Conservation (phyloP, 30 jellyfish, hydroid and myxozoan species). For the Hydra vulgaris region DNA sequence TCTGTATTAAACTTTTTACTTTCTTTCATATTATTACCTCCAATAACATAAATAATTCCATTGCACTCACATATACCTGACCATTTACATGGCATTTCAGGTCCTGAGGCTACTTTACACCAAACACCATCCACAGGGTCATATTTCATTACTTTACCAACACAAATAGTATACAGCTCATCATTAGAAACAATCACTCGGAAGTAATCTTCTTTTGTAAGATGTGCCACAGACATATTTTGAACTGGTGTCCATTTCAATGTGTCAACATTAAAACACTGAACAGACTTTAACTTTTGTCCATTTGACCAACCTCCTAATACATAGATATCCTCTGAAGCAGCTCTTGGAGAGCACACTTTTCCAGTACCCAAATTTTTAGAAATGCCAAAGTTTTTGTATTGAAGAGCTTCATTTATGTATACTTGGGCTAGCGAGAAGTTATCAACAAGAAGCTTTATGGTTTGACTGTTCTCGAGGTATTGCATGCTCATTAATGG, state of each 20-base stretch:
- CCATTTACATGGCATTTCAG: constrained; percentile 96
- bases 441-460: constrained; percentile 50
- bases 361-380: constrained; percentile 10
- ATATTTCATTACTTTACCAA: constrained; percentile 52
- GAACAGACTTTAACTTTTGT: constrained; percentile 86
- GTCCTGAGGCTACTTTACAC: constrained; percentile 79
- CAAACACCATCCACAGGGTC: constrained; percentile 78
- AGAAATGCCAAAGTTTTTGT: constrained; percentile 11
- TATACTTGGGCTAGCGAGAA: constrained; percentile 40
- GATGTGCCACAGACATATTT: constrained; percentile 72
- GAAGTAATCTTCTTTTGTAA: constrained; percentile 66
- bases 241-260: constrained; percentile 75
- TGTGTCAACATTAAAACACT: constrained; percentile 82
- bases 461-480: constrained; percentile 51
- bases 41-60: constrained; percentile 63
- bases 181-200: constrained; percentile 85
- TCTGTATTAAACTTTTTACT: constrained; percentile 69
- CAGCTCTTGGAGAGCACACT: constrained; percentile 59
- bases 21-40: constrained; percentile 70
- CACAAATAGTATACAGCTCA: constrained; percentile 71
- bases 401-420: constrained; percentile 45
- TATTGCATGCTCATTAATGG: constrained; percentile 86
- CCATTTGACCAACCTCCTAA: constrained; percentile 99
- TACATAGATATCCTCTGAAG: constrained; percentile 79
- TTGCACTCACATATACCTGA: constrained; percentile 75